Evolutionary conservation across 1,140 invertebrate species (phyloP), one percentile per base, ranked within the genome.

Genomic region (Portunus trituberculatus): DNA sequence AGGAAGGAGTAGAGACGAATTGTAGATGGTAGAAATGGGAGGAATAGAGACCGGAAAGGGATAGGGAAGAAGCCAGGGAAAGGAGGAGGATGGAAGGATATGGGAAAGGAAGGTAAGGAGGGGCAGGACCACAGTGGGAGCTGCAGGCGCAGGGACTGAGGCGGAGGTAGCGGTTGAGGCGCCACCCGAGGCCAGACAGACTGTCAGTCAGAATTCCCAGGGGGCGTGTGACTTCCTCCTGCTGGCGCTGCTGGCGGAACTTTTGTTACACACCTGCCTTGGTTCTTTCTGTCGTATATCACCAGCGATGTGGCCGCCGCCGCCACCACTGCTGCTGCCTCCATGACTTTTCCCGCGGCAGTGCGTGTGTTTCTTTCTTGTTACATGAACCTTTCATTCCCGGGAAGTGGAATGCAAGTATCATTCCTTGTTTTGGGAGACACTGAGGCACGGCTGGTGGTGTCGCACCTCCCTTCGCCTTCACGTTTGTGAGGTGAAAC

Each of bases 211-310:
- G n/a, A 84, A 88, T 87, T 93, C 93, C 87, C 93, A 94, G 93
- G 87, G 93, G 93, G 93, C 93, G 93, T 94, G 93, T 67, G 93
- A 94, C 93, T 94, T 94, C 93, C 93, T 94, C 86, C 93, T 94
- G 86, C 48, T 76, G 93, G 93, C 59, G 93, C 48, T 88, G 93
- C 93, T 93, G 87, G 86, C 28, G 93, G 86, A 31, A 87, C 93
- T 76, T 16, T 7, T 32, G 52, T 31, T 32, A 28, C 52, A 25
- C 90, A 32, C 90, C 29, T 39, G 52, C 39, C 90, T 67, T 28
- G 31, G 31, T 28, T 32, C 67, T 28, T 76, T 76, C 67, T 28
- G 20, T 28, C 20, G 20, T 76, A 7, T 25, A n/a, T 25, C 31
- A 16, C 28, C 29, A 0, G 4, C 25, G 52, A 8, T 14, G n/a